A percentile compares a stretch with the other conserved stretches of the same genome.
Evolutionary conservation across 2,888 invertebrate genomes (phyloP).

Genomic region (Odontocerum albicorne): DNA sequence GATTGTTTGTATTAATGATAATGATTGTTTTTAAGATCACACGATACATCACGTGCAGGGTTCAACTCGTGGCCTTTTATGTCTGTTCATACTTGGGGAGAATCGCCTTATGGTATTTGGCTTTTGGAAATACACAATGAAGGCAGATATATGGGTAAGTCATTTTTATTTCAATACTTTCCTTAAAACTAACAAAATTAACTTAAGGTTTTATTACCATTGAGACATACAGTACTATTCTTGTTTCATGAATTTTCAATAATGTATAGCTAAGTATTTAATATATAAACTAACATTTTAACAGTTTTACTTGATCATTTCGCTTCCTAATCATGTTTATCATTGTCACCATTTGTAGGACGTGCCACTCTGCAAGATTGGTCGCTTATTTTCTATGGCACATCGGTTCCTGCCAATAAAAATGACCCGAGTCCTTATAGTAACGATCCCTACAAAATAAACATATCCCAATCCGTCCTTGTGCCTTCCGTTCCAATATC

Average conservation of each 20-base stretch:
- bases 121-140: constrained; percentile 94
- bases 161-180: not conserved
- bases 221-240: too few relatives aligned
- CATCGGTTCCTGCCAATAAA: constrained; percentile 65
- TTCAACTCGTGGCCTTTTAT: constrained; percentile 99
- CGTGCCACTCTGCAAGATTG: constrained; percentile 89
- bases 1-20: too few relatives aligned
- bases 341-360: constrained; percentile 57
- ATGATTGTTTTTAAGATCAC: constrained; percentile 56
- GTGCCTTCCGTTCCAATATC: constrained; percentile 39
- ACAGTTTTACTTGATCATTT: constrained; percentile 1
- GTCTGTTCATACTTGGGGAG: constrained; percentile 99
- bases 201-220: too few relatives aligned
- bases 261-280: too few relatives aligned
- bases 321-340: constrained; percentile 17
- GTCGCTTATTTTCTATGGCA: constrained; percentile 92
- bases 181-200: too few relatives aligned
- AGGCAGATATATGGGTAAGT: constrained; percentile 82
- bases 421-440: constrained; percentile 59
- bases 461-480: constrained; percentile 38
- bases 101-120: constrained; percentile 92
- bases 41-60: constrained; percentile 88
- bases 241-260: not conserved
- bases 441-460: constrained; percentile 33
- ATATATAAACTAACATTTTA: constrained; percentile 16